phyloP scores from a whole-genome alignment of 2,797 vertebrate species.

The Spea hammondii region DNA sequence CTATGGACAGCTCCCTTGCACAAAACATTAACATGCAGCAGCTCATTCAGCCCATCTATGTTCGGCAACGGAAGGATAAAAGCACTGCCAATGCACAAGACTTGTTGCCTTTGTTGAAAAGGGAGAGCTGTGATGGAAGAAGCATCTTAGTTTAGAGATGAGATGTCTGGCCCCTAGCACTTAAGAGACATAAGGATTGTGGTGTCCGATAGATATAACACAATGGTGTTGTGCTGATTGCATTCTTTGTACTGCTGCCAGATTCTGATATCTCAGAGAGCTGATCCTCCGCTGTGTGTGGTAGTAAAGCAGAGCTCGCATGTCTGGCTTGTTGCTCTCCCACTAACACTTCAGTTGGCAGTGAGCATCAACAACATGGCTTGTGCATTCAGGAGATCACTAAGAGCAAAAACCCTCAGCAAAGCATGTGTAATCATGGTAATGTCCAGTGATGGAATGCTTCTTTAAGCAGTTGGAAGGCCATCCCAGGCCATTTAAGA shows the following conservation, averaged over 20 bases:
- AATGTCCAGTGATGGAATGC: background rate
- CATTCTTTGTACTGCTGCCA: background rate
- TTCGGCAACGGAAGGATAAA: too few species aligned
- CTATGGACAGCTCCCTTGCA: slow-evolving; percentile 17
- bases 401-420: slow-evolving; percentile 9
- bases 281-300: background rate
- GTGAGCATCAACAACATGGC: slow-evolving; percentile 5
- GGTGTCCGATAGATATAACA: background rate
- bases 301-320: slow-evolving; percentile 1
- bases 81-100: background rate
- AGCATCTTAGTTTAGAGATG: background rate
- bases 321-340: background rate
- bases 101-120: background rate
- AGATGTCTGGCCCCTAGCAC: background rate
- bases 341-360: slow-evolving; percentile 13
- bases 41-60: too few species aligned
- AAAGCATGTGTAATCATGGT: slow-evolving; percentile 4
- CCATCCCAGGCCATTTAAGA: background rate
- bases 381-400: slow-evolving; percentile 9
- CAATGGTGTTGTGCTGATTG: slow-evolving; percentile 3
- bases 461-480: slow-evolving; percentile 4
- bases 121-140: too few species aligned
- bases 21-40: background rate
- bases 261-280: slow-evolving; percentile 14
- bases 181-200: background rate